A percentile compares a stretch with the other conserved stretches of the same genome.
Conservation (phyloP, 2,797 vertebrate species). For the Tangara arthus region DNA sequence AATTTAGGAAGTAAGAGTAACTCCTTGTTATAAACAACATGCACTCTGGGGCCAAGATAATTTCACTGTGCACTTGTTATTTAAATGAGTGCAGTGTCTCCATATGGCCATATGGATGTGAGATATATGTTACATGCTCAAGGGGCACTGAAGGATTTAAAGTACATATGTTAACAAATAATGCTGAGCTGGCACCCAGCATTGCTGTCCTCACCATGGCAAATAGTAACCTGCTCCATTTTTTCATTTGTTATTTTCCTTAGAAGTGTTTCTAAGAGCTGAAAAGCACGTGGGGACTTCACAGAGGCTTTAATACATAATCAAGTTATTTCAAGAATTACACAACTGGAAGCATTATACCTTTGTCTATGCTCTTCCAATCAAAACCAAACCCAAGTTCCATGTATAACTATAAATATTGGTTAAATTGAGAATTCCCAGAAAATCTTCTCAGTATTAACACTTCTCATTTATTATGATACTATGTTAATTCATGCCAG, state of each 20-base stretch:
- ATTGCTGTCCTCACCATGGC: background rate
- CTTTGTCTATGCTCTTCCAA: background rate
- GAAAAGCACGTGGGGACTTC: background rate
- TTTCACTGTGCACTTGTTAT: conserved; percentile 53
- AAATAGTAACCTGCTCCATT: background rate
- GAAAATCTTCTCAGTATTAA: conserved; percentile 36
- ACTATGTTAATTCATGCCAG: conserved; percentile 62
- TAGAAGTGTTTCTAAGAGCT: background rate
- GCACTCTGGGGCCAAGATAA: conserved; percentile 21
- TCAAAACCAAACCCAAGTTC: background rate
- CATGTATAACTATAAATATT: background rate
- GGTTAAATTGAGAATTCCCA: conserved; percentile 6
- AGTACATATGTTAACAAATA: conserved; percentile 50
- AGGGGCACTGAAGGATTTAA: conserved; percentile 42
- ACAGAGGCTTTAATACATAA: background rate
- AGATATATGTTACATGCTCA: conserved; percentile 34
- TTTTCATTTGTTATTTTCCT: background rate
- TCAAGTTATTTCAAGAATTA: background rate
- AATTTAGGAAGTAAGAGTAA: background rate
- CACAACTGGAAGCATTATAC: background rate
- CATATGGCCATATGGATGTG: conserved; percentile 36
- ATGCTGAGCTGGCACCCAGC: background rate
- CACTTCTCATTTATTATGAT: conserved; percentile 61
- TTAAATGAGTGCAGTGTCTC: conserved; percentile 49
- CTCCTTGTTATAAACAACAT: conserved; percentile 12